Evolutionary conservation across 2,888 invertebrate genomes (phyloP), one percentile per base, ranked within the genome.

Genomic region (Rhimphoctona megacephalus): DNA sequence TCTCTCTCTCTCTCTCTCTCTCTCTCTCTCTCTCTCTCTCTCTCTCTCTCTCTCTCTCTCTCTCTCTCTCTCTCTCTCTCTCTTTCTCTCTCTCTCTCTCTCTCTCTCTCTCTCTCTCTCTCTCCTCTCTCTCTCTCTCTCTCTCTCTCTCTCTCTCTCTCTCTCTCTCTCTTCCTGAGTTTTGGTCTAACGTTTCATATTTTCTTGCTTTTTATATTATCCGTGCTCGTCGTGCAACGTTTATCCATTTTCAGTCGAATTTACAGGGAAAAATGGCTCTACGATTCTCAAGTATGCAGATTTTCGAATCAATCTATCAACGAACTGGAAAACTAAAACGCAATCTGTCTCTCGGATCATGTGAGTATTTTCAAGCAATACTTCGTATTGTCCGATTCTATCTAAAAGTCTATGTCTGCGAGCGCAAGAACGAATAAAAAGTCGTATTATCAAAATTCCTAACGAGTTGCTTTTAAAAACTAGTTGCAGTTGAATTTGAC

Each of bases 271-370:
- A 61, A n/a, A 72, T 80, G 70, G 14, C 70, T 4, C 70, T 72
- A 46, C 43, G 46, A 70, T 70, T 33, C 25, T 72, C 61, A 19
- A 61, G 70, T 61, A 19, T 67, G 66, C 67, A 46, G 61, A 57
- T 67, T 46, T 73, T 69, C 5, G 46, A 70, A 46, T 22, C 43
- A 19, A 72, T 54, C 19, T 77, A 76, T 46, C 25, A 70, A 1
- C 52, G 46, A 22, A 54, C 61, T n/a, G 36, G 57, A 30, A 70
- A 72, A 36, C 43, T 70, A 25, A 76, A 57, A 66, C 72, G 78
- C 9, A 85, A 85, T 77, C 66, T 81, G 14, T 88, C 89, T 6
- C 36, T 90, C 8, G 86, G 76, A 77, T 89, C 89, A 0, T 61
- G 90, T 90, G 66, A 88, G 90, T 87, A 74, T 82, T 67, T 0